Conservation (phyloP, 1,140 invertebrate genomes). For the Rhyzopertha dominica region DNA sequence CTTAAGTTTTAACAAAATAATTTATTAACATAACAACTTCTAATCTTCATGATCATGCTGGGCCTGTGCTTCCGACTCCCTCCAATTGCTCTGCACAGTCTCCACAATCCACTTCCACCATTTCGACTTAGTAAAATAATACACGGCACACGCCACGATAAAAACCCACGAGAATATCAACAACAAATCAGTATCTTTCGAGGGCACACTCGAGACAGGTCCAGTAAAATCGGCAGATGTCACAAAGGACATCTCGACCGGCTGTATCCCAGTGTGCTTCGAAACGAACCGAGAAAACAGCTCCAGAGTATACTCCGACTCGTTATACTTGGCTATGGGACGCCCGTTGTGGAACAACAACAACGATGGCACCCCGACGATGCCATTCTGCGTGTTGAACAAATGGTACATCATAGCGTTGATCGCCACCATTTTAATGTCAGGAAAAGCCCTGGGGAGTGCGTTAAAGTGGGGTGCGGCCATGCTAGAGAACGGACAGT, state of each 20-base stretch:
- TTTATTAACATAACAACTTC: constrained; percentile 11
- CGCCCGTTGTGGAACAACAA: constrained; percentile 91
- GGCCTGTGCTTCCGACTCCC: constrained; percentile 83
- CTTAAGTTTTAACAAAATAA: constrained; percentile 1
- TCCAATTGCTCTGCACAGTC: constrained; percentile 80
- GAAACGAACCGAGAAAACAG: constrained; percentile 78
- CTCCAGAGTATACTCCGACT: constrained; percentile 72
- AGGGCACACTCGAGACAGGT: constrained; percentile 67
- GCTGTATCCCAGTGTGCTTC: constrained; percentile 67
- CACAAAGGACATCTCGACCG: constrained; percentile 60
- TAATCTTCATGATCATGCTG: constrained; percentile 70
- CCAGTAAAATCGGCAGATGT: constrained; percentile 74
- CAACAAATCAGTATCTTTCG: constrained; percentile 74
- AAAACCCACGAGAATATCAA: constrained; percentile 82
- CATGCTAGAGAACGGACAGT: constrained; percentile 84
- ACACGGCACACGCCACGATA: constrained; percentile 68
- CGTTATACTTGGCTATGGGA: constrained; percentile 81
- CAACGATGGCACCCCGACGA: constrained; percentile 88
- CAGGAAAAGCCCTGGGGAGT: constrained; percentile 75
- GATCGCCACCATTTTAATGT: constrained; percentile 82
- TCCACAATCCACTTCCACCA: constrained; percentile 79
- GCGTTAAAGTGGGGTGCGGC: constrained; percentile 90
- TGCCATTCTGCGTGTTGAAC: constrained; percentile 88
- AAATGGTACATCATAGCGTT: constrained; percentile 82
- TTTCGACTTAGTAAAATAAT: constrained; percentile 72